A percentile compares a stretch with the other conserved stretches of the same genome.
These are phyloP conservation scores for Meliscaeva auricollis DNA, from an alignment of 2,888 invertebrate species.

Conservation along the genomic window DNA sequence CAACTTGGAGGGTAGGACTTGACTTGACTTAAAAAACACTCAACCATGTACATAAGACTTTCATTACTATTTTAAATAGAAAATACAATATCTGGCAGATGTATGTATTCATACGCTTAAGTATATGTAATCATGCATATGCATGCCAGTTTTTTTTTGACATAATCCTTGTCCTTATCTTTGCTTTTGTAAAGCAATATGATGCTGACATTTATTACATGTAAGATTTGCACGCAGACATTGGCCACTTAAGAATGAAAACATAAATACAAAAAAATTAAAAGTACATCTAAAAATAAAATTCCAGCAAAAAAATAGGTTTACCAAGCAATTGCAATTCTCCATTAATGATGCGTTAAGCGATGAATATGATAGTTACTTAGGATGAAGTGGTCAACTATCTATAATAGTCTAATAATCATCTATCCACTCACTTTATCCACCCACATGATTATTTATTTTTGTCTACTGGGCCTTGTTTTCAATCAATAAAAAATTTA, in stretches of 20 bases:
- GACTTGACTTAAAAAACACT: too few relatives aligned
- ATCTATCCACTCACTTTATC: constrained; percentile 61
- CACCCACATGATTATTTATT: constrained; percentile 59
- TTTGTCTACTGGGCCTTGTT: neutral
- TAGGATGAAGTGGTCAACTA: constrained; percentile 42
- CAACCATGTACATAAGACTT: too few relatives aligned
- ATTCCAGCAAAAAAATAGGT: neutral
- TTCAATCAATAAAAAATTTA: neutral
- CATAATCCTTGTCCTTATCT: neutral
- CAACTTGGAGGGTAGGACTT: too few relatives aligned
- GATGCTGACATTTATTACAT: neutral
- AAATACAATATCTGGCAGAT: too few relatives aligned
- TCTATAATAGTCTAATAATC: constrained; percentile 28
- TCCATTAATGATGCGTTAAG: constrained; percentile 42
- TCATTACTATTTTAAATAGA: too few relatives aligned
- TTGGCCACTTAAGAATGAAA: neutral
- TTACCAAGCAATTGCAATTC: constrained; percentile 46
- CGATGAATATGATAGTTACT: constrained; percentile 44
- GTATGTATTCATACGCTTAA: too few relatives aligned
- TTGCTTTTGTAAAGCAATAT: neutral
- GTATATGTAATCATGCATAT: neutral
- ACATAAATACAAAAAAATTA: neutral
- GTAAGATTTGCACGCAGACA: neutral
- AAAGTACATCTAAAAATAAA: constrained; percentile 12
- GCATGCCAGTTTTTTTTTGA: neutral